Conservation (phyloP, 1,140 invertebrate species). For the Zeugodacus cucurbitae region DNA sequence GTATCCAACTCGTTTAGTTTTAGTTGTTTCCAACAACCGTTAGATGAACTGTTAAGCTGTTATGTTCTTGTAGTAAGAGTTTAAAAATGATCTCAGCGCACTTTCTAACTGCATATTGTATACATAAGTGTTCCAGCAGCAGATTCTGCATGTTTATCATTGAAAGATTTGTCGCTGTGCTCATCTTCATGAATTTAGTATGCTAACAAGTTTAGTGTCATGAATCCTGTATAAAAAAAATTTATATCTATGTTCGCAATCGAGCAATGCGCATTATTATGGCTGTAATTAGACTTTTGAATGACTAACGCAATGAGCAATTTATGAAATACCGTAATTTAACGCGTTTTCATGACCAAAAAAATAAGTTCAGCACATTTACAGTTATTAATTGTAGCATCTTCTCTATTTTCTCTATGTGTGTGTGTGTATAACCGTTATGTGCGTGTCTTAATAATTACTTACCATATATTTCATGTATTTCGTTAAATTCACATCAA, state of each 20-base stretch:
- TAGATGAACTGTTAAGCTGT: no score
- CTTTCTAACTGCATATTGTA: no score
- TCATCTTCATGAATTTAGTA: no score
- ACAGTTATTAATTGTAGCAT: background rate
- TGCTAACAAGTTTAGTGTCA: no score
- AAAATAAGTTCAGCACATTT: background rate
- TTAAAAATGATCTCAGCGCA: no score
- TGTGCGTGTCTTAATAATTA: background rate
- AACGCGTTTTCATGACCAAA: background rate
- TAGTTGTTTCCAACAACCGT: no score
- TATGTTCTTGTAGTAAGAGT: no score
- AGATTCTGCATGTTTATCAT: no score
- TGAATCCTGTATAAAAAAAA: no score
- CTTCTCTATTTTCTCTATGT: background rate
- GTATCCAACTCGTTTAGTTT: no score
- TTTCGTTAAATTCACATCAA: background rate
- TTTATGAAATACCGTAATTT: background rate
- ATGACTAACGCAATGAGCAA: background rate
- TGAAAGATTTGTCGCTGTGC: no score
- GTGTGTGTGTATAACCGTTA: constrained; percentile 11
- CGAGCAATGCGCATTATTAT: background rate
- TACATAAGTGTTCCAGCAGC: no score
- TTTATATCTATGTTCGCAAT: background rate
- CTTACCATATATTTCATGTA: background rate
- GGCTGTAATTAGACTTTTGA: background rate